Evolutionary conservation across 2,888 invertebrate species (phyloP), one percentile per base, ranked within the genome.

Genomic region (Amiota communis): DNA sequence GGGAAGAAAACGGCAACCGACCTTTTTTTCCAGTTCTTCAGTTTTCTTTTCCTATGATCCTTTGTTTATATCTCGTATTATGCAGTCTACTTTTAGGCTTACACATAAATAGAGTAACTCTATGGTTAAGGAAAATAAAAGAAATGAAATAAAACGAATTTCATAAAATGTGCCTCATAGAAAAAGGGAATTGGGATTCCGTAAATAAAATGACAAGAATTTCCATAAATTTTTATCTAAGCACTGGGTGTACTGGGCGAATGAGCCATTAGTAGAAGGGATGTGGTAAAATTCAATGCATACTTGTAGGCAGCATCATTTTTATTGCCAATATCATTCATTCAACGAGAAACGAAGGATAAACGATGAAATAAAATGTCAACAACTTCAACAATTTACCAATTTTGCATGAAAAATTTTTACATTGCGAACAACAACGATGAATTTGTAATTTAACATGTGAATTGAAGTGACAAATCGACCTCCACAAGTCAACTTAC

Each of bases 261-360:
- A 11, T 56, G n/a, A 56, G 9, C n/a, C n/a, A n/a, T 56, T 15
- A 56, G 9, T 15, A 56, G 13, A 13, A 8, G 9, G 11, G 13
- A 13, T 2, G 3, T 1, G 75, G 67, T 3, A 78, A 81, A 75
- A 83, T 80, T 74, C 80, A 78, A 75, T 81, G 79, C 78, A 77
- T 75, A 77, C 78, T 80, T 79, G 56, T 76, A 75, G 72, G 47
- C 71, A 12, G 10, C 46, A 46, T 9, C 17, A 12, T 23, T 13
- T 36, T 53, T 53, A 53, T 63, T 63, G 46, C n/a, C 63, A 63
- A 63, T 36, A 36, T 36, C 36, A 6, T 36, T 36, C 6, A 36
- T 63, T 63, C 46, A 3, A 46, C 8, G 13, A n/a, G 23, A 23
- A 36, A 63, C 20, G 59, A 63, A 63, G 63, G 46, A 53, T 20